Evolutionary conservation across 2,888 invertebrate species (phyloP).

Genomic region (Caradrina clavipalpis): DNA sequence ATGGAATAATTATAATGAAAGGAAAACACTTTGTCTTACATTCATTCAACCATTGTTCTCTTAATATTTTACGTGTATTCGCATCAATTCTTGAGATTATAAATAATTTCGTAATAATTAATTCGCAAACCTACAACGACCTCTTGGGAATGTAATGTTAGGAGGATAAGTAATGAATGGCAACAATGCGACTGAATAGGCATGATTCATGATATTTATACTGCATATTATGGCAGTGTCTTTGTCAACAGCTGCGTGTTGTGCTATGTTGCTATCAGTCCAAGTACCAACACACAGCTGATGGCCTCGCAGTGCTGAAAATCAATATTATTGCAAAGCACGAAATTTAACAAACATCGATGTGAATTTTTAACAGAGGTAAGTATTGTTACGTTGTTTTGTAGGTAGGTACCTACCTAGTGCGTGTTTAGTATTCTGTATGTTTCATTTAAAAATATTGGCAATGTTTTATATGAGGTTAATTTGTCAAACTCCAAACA

Average conservation of each 20-base stretch:
- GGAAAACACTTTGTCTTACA: conserved; percentile 35
- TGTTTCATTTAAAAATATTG: not conserved
- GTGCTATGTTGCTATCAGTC: conserved; percentile 28
- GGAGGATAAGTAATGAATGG: conserved; percentile 16
- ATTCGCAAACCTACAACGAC: conserved; percentile 27
- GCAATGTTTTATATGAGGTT: too few species aligned
- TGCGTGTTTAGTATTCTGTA: not conserved
- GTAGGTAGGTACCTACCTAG: not conserved
- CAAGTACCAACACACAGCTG: not conserved
- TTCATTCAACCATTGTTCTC: conserved; percentile 48
- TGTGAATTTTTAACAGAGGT: not conserved
- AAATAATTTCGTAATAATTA: conserved; percentile 32
- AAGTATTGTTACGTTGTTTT: not conserved
- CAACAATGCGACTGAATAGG: conserved; percentile 20
- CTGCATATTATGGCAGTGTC: conserved; percentile 7
- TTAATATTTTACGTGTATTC: conserved; percentile 30
- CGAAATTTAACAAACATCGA: conserved; percentile 16
- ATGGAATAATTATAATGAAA: conserved; percentile 41
- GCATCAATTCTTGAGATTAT: conserved; percentile 20
- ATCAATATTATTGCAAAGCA: conserved; percentile 51
- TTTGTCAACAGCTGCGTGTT: conserved; percentile 43
- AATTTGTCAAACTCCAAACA: not conserved
- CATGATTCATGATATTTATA: conserved; percentile 42
- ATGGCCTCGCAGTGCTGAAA: conserved; percentile 32
- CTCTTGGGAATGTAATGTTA: conserved; percentile 49